Evolutionary conservation across 2,888 invertebrate species (phyloP), one percentile per base, ranked within the genome.

Genomic region (Quadroppia sp.): DNA sequence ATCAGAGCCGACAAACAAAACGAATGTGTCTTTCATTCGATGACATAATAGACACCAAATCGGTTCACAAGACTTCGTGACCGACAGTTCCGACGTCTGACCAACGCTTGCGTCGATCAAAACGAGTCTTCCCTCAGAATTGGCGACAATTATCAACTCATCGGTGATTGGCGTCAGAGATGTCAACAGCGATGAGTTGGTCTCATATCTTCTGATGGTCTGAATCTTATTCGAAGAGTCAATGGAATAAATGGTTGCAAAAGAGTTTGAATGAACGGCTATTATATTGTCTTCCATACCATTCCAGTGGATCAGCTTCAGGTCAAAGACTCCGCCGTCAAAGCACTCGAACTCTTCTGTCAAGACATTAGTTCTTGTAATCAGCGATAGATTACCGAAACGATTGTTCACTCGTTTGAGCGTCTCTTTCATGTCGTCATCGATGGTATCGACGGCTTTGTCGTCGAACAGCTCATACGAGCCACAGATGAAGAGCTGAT

Each of bases 301-400:
- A 40, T 40, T 32, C n/a, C 2, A 40, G 17, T 20, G 6, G 20
- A 42, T 67, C 1, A 64, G 15, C 36, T 40, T 73, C 2, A 73
- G 17, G 28, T 73, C 73, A 36, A 73, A 73, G 15, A 73, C 73
- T 1, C 73, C 73, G 28, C 73, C 73, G 23, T 73, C 42, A 4
- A 28, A 20, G 32, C 73, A 73, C 45, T 67, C 67, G 17, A 40
- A 45, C 17, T 67, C 48, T n/a, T 28, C 42, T 1, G 70, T 23
- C 7, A 45, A 17, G 30, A 70, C 30, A 23, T 67, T 67, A n/a
- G 4, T 48, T n/a, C 64, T 36, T 28, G 40, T 32, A 23, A 73
- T 67, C 20, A 73, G 48, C 20, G 23, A 20, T 20, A 73, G 69
- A 45, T 45, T 70, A 17, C 73, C 73, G 1, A 67, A 48, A 28